Evolutionary conservation across 2,888 invertebrate species (phyloP).

Genomic region (Thelaira solivaga): DNA sequence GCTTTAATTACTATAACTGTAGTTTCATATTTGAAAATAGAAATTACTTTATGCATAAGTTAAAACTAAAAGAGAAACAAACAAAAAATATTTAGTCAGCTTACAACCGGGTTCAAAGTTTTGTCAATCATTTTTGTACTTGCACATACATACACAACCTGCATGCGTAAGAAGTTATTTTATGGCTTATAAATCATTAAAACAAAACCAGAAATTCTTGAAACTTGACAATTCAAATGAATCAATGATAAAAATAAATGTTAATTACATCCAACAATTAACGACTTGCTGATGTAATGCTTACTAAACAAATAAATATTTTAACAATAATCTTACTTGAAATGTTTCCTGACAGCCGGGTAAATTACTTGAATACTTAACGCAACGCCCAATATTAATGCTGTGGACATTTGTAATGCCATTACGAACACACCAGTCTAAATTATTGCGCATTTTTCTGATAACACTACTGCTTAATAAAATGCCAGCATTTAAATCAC

Average conservation of each 20-base stretch:
- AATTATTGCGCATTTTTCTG: conserved; percentile 84
- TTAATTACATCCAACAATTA: background rate
- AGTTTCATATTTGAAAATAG: too few relatives aligned
- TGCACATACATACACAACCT: too few relatives aligned
- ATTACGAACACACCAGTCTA: conserved; percentile 94
- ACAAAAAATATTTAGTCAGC: too few relatives aligned
- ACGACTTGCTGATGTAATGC: background rate
- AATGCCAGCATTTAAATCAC: conserved; percentile 87
- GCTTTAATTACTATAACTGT: too few relatives aligned
- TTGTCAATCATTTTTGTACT: too few relatives aligned
- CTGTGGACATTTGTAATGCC: conserved; percentile 89
- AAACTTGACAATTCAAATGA: background rate
- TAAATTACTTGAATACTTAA: conserved; percentile 77
- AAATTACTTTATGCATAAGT: too few relatives aligned
- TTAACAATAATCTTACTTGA: conserved; percentile 74
- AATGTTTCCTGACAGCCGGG: conserved; percentile 76
- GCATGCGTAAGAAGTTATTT: too few relatives aligned
- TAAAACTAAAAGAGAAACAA: too few relatives aligned
- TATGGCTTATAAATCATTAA: too few relatives aligned
- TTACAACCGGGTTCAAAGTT: too few relatives aligned
- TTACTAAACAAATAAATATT: background rate
- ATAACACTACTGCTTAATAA: conserved; percentile 92
- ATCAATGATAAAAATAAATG: background rate
- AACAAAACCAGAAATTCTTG: background rate
- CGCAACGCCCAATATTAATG: conserved; percentile 92